Base-by-base conservation (phyloP, 2,888 invertebrate species). In the Prosopocoilus inquinatus region DNA sequence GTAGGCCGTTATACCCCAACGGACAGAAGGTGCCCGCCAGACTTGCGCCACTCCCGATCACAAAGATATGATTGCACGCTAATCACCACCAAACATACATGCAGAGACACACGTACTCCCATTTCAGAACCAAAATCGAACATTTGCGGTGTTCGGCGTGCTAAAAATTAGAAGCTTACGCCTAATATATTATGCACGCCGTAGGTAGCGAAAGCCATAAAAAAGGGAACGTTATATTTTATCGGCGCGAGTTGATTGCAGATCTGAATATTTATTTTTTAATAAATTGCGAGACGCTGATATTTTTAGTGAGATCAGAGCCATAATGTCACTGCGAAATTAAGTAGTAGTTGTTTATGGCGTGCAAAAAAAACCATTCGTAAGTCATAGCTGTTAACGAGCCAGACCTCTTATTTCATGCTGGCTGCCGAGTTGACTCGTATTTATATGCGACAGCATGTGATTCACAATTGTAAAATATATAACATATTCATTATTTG, bases 321-420 rank as follows among this genome's bases (percentile, higher is more conserved):
- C 70, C 69, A 68, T 67, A 70, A 70, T 69, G 72, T 72, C 72
- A 70, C 64, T 66, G 69, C 64, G 50, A 70, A 73, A 73, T 72
- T 72, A 72, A 72, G 70, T 70, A 69, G 69, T 67, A 63, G 68
- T 71, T 71, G 70, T 72, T 73, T 72, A 71, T 67, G 67, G 67
- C 58, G 61, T 64, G 63, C 64, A 65, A 68, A 70, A 67, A 65
- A 58, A 58, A 12, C 11, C 38, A 57, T 57, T 60, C 61, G 65
- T 68, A 66, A 67, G 62, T 68, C 67, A 68, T 67, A 55, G 58
- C 60, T 64, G 63, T 68, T 70, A 70, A 70, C 70, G 71, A 72
- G 71, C 63, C 57, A 32, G 34, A 47, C 50, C 50, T 55, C 55
- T 58, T 60, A 58, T 47, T 58, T 58, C 50, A 51, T 60, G 38